Percentiles rank a stretch among this genome's conserved stretches.
These are phyloP conservation scores for Carassius carassius DNA, from an alignment of 2,113 vertebrate genomes.

Conservation along the genomic window DNA sequence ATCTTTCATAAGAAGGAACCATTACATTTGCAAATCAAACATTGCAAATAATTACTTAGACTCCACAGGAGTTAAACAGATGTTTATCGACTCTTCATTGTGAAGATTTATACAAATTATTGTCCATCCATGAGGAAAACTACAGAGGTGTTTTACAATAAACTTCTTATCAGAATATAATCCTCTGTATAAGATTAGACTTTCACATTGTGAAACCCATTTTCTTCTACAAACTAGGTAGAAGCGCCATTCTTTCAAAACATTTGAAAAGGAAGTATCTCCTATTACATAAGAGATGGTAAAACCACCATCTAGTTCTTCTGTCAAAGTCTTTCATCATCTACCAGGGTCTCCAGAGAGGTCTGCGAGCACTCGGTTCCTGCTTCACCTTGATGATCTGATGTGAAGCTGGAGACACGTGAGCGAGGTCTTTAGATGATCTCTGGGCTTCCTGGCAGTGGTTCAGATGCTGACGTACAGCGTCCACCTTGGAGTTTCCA, in stretches of 20 bases:
- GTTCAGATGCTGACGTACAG: constrained; percentile 46
- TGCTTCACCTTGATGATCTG: constrained; percentile 62
- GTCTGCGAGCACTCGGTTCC: not conserved
- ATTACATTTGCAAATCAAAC: constrained; percentile 6
- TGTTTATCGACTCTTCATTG: constrained; percentile 39
- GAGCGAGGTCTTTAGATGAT: not conserved
- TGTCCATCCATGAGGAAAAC: constrained; percentile 12
- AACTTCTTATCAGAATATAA: constrained; percentile 8
- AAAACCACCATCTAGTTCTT: constrained; percentile 53
- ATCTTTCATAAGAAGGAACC: constrained; percentile 54
- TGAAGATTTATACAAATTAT: constrained; percentile 32
- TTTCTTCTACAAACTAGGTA: not conserved
- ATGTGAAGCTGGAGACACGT: not conserved
- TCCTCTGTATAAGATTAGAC: too few species aligned
- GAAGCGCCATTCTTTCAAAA: not conserved
- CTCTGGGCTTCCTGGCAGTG: constrained; percentile 39
- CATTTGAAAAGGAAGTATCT: constrained; percentile 5
- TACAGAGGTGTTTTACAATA: constrained; percentile 9
- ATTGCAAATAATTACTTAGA: constrained; percentile 23
- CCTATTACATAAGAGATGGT: constrained; percentile 51
- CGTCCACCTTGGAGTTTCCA: constrained; percentile 68
- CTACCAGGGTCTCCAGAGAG: constrained; percentile 82
- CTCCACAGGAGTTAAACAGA: constrained; percentile 52
- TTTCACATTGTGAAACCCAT: constrained; percentile 30
- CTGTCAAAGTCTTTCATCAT: constrained; percentile 39